Percentiles rank a stretch among this genome's conserved stretches.
Evolutionary conservation across 2,113 vertebrate genomes (phyloP).

Genomic region (Lanius ludovicianus): DNA sequence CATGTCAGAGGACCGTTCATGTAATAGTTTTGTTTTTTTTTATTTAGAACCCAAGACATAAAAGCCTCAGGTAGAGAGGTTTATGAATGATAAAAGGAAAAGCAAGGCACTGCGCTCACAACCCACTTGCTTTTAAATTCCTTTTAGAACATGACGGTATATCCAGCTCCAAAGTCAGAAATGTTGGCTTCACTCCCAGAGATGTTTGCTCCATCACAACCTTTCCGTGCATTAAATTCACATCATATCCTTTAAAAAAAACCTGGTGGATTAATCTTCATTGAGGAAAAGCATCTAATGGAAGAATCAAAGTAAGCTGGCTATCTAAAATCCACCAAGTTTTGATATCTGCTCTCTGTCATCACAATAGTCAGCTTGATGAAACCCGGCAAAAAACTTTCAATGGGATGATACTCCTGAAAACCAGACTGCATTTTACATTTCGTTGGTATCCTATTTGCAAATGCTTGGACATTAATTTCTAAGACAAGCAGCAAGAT

Average conservation of each 20-base stretch:
- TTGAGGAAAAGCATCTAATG: background rate
- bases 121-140: background rate
- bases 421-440: background rate
- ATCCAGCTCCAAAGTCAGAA: background rate
- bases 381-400: background rate
- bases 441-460: background rate
- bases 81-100: background rate
- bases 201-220: background rate
- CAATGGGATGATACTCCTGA: background rate
- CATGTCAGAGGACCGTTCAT: background rate
- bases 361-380: background rate
- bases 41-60: background rate
- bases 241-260: background rate
- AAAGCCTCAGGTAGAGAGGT: background rate
- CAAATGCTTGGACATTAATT: background rate
- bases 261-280: background rate
- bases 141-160: background rate
- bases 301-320: background rate
- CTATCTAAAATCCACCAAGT: background rate
- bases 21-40: background rate
- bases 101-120: background rate
- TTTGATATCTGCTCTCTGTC: background rate
- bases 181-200: background rate
- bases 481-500: background rate
- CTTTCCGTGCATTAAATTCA: background rate